A percentile compares a stretch with the other conserved stretches of the same genome.
Conservation (phyloP, 2,113 vertebrate genomes). For the Serilophus lunatus region DNA sequence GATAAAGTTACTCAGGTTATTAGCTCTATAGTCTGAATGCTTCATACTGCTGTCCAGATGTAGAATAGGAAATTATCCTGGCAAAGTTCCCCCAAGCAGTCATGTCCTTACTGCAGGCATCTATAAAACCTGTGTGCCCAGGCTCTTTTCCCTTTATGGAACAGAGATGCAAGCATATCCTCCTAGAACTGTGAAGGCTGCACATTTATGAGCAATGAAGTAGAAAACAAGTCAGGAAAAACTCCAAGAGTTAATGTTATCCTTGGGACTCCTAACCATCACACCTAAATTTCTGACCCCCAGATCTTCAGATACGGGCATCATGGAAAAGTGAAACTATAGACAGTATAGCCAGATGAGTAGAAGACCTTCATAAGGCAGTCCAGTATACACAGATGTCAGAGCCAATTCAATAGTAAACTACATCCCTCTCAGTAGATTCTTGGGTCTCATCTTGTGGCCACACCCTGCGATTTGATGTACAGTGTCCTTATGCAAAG, state of each 20-base stretch:
- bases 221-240: background rate
- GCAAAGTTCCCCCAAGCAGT: background rate
- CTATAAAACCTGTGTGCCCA: background rate
- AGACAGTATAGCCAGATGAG: background rate
- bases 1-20: background rate
- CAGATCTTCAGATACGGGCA: background rate
- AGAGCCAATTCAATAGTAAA: background rate
- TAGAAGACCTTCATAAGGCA: background rate
- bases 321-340: background rate
- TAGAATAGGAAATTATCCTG: background rate
- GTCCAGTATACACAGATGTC: rapidly evolving
- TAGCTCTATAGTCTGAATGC: background rate
- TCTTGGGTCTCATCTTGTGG: background rate
- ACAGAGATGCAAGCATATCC: rapidly evolving
- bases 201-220: rapidly evolving
- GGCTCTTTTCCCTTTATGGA: background rate
- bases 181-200: background rate
- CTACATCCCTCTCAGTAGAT: background rate
- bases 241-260: background rate
- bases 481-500: background rate
- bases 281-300: background rate
- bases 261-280: background rate
- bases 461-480: background rate
- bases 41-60: background rate
- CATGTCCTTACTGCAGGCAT: background rate